Conservation (phyloP, 2,797 vertebrate species). For the Schizopygopsis malacanthus region DNA sequence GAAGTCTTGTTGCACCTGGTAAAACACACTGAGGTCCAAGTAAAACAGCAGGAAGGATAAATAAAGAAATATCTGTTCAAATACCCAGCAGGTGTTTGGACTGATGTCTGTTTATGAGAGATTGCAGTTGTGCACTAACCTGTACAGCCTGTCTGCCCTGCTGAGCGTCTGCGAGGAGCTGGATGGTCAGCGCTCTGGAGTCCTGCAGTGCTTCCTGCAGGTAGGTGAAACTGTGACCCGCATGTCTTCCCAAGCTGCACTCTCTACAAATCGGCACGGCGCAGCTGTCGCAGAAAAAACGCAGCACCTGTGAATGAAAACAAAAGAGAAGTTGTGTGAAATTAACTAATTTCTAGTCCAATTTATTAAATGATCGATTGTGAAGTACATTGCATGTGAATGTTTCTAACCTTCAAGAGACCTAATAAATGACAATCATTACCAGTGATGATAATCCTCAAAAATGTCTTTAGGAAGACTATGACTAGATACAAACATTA, state of each 20-base stretch:
- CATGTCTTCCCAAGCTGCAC: slow-evolving; percentile 90
- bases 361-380: background rate
- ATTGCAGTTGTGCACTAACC: slow-evolving; percentile 74
- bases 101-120: background rate
- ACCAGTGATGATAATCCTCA: background rate
- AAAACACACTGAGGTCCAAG: background rate
- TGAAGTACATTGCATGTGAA: background rate
- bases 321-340: slow-evolving; percentile 11
- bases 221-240: slow-evolving; percentile 88
- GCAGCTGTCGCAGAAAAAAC: slow-evolving; percentile 97
- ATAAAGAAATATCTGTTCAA: background rate
- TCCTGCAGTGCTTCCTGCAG: slow-evolving; percentile 97
- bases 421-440: background rate
- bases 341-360: background rate
- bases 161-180: slow-evolving; percentile 94
- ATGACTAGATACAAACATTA: background rate
- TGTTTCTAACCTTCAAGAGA: background rate
- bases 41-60: background rate
- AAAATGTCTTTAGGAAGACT: background rate
- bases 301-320: slow-evolving; percentile 82
- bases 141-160: slow-evolving; percentile 97
- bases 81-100: background rate
- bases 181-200: slow-evolving; percentile 92
- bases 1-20: background rate
- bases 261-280: slow-evolving; percentile 96